Conservation (phyloP, 2,113 vertebrate species). For the Chionomys nivalis region DNA sequence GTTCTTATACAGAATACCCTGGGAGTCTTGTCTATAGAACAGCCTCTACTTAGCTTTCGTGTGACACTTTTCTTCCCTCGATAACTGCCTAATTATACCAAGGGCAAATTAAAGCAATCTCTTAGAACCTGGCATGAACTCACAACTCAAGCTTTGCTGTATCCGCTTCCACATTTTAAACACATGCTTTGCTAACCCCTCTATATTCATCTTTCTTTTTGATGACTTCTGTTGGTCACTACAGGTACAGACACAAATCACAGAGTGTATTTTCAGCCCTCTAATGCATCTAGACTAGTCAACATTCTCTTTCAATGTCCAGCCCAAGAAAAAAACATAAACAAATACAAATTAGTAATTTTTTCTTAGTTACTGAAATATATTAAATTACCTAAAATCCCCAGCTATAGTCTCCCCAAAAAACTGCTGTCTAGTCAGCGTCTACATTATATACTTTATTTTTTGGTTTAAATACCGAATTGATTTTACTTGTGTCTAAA, state of each 20-base stretch:
- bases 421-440: not conserved
- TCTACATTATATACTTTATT: not conserved
- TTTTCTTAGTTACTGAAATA: not conserved
- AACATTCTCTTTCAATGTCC: conserved; percentile 4
- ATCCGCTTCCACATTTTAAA: not conserved
- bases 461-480: conserved; percentile 4
- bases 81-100: not conserved
- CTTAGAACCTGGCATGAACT: conserved; percentile 13
- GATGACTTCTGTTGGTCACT: not conserved
- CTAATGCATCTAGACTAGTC: not conserved
- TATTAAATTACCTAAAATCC: not conserved
- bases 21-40: not conserved
- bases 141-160: conserved; percentile 7
- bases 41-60: not conserved
- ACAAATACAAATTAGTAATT: not conserved
- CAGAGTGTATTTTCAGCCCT: not conserved
- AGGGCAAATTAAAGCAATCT: not conserved
- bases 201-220: not conserved
- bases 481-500: not conserved
- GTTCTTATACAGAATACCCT: not conserved
- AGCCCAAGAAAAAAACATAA: conserved; percentile 25
- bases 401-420: not conserved
- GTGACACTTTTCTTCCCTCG: not conserved
- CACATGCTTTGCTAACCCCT: not conserved
- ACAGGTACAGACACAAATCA: accelerated